phyloP scores from a whole-genome alignment of 1,140 invertebrate genomes.

The Macrocentrus cingulum region DNA sequence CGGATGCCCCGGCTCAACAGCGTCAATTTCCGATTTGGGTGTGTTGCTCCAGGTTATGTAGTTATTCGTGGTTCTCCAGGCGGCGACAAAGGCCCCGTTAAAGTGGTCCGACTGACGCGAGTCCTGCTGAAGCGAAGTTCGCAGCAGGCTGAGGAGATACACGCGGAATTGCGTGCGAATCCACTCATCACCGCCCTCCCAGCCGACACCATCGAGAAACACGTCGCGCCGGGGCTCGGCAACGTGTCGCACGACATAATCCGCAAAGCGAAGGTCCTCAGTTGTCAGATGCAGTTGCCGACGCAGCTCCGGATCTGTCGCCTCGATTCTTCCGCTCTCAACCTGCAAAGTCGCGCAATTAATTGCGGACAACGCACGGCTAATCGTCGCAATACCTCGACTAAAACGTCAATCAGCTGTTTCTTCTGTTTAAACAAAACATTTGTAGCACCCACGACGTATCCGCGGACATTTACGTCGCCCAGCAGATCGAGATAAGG shows the following conservation, averaged over 20 bases:
- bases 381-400: conserved; percentile 71
- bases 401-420: conserved; percentile 87
- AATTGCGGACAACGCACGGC: background rate
- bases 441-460: conserved; percentile 96
- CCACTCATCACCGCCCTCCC: conserved; percentile 95
- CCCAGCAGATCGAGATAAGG: conserved; percentile 92
- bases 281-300: conserved; percentile 85
- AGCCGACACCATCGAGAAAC: conserved; percentile 76
- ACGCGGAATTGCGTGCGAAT: conserved; percentile 91
- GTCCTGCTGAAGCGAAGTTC: conserved; percentile 77
- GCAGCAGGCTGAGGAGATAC: conserved; percentile 86
- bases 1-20: conserved; percentile 79
- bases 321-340: conserved; percentile 85
- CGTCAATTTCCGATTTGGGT: conserved; percentile 68
- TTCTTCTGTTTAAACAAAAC: conserved; percentile 94
- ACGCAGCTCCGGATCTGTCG: conserved; percentile 80
- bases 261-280: conserved; percentile 93
- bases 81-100: conserved; percentile 80
- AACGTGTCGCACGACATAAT: conserved; percentile 88
- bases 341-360: conserved; percentile 41
- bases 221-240: conserved; percentile 76
- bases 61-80: conserved; percentile 86
- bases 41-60: conserved; percentile 81
- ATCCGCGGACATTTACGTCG: conserved; percentile 86
- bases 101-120: conserved; percentile 84